A percentile compares a stretch with the other conserved stretches of the same genome.
Conservation (phyloP, 2,888 invertebrate species). For the Orthosia incerta region DNA sequence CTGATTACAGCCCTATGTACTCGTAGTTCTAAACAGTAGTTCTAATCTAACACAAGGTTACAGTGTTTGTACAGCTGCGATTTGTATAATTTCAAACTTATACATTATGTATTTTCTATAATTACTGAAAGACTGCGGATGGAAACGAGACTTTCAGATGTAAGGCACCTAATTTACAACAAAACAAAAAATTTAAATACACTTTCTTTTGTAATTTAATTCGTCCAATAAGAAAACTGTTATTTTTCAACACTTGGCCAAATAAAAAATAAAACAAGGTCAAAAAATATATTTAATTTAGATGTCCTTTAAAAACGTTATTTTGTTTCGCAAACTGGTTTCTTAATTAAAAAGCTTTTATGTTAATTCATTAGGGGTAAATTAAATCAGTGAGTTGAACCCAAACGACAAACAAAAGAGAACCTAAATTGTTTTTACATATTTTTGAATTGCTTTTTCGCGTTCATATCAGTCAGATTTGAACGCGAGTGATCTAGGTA, state of each 20-base stretch:
- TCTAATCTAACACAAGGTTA: conserved; percentile 10
- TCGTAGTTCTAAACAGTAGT: conserved; percentile 6
- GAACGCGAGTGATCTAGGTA: too few species aligned
- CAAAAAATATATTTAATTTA: conserved; percentile 14
- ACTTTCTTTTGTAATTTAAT: too few species aligned
- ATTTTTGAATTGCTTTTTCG: conserved; percentile 30
- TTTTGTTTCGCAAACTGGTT: conserved; percentile 23
- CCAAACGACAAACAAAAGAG: conserved; percentile 24
- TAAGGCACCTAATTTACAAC: neutral
- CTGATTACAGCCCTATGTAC: neutral
- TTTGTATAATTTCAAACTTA: conserved; percentile 18
- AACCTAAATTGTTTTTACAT: conserved; percentile 31
- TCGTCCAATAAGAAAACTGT: too few species aligned
- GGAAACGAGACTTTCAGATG: neutral
- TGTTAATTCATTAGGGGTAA: conserved; percentile 62
- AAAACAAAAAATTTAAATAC: too few species aligned
- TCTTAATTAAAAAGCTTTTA: conserved; percentile 68
- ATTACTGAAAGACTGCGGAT: neutral
- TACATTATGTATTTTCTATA: conserved; percentile 6
- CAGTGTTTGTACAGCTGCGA: conserved; percentile 31
- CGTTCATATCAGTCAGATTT: neutral
- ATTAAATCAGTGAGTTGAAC: conserved; percentile 43
- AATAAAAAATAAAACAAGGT: too few species aligned
- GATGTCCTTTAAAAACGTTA: conserved; percentile 30
- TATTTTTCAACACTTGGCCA: too few species aligned